Evolutionary conservation across 2,113 vertebrate genomes (phyloP), one percentile per base, ranked within the genome.

Genomic region (Bubalus kerabau): DNA sequence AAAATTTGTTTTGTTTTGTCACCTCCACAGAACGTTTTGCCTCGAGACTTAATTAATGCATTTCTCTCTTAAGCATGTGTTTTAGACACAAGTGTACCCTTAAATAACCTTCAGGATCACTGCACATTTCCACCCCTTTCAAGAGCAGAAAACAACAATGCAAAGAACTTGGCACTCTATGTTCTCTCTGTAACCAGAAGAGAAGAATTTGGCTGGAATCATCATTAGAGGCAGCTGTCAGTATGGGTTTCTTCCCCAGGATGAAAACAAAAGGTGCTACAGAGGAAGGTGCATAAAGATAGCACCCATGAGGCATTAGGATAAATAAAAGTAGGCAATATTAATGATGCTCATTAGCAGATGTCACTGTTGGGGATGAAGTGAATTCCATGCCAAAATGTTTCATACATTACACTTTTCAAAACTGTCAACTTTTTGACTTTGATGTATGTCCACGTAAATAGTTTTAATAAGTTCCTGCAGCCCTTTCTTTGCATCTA

Each of bases 1-100:
- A 97, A 98, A 97, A 93, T 94, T 67, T 95, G 28, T 97, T 98
- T 98, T 96, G 40, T 98, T 97, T 96, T 98, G 89, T 98, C 48
- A 94, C 64, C 59, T 97, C 91, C 91, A 97, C 52, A 94, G 88
- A 97, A 97, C 19, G 19, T 97, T 98, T 71, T 98, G 80, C 82
- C 60, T 95, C 46, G 95, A 98, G 94, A 92, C 26, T 46, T 97
- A 97, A 98, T 96, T 98, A 97, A 97, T 98, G 92, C 26, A 94
- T 85, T 96, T 94, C 87, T 98, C 96, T 98, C 56, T 88, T 62
- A 97, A 97, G 59, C 52, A 12, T 84, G 30, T 94, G n/a, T 97
- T 98, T 97, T 97, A 90, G 94, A 97, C 54, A 98, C 83, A 30
- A 21, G 26, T 92, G 14, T 67, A 90, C 40, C 96, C 95, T 93